Evolutionary conservation across 1,140 invertebrate genomes (phyloP).

Genomic region (Scaptodrosophila lebanonensis): DNA sequence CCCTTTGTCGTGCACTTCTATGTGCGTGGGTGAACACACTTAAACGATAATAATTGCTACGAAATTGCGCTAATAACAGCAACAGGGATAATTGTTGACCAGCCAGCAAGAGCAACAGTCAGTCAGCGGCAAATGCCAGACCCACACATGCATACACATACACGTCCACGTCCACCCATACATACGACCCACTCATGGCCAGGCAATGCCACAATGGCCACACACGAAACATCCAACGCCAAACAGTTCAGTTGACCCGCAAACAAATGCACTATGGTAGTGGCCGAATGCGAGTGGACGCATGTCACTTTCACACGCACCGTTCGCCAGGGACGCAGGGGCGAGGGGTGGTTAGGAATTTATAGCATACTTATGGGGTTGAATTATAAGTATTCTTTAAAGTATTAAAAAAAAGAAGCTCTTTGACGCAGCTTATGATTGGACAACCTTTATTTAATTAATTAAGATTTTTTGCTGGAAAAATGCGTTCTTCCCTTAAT

Average conservation of each 20-base stretch:
- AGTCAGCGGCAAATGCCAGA: conserved; percentile 48
- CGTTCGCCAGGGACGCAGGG: neutral
- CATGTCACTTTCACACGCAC: conserved; percentile 7
- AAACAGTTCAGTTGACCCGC: conserved; percentile 46
- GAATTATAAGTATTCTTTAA: no score
- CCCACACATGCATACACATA: conserved; percentile 22
- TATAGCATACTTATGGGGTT: no score
- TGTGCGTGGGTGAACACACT: conserved; percentile 10
- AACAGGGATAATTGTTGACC: conserved; percentile 53
- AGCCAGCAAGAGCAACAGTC: conserved; percentile 24
- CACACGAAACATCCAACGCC: conserved; percentile 33
- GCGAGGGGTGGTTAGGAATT: no score
- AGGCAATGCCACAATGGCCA: no score
- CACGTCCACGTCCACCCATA: conserved; percentile 1
- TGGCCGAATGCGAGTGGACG: conserved; percentile 7
- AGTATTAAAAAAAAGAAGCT: no score
- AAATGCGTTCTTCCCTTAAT: no score
- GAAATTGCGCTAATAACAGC: conserved; percentile 63
- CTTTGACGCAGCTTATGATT: no score
- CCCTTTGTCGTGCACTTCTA: no score
- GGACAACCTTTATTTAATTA: no score
- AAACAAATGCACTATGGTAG: conserved; percentile 5
- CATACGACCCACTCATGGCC: conserved; percentile 1
- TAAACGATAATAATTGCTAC: conserved; percentile 55
- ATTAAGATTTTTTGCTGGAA: no score